Conservation (phyloP, 1,140 invertebrate genomes). For the Formica selysi region DNA sequence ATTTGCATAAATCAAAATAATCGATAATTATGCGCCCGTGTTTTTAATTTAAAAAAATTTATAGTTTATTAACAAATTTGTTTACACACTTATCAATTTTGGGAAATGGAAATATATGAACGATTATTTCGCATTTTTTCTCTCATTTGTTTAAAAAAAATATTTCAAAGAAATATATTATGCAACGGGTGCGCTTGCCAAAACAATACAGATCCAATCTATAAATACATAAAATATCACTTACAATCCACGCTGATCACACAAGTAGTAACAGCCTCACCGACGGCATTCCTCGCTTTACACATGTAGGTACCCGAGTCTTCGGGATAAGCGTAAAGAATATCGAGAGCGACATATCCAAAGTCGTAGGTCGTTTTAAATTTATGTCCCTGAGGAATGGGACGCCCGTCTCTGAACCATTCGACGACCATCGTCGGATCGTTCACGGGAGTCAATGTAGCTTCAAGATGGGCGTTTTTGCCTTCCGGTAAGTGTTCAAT, state of each 20-base stretch:
- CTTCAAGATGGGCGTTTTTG: constrained; percentile 97
- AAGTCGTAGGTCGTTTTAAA: constrained; percentile 98
- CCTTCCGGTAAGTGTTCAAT: constrained; percentile 94
- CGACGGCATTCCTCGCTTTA: constrained; percentile 95
- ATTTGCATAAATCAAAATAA: constrained; percentile 73
- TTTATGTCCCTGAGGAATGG: constrained; percentile 95
- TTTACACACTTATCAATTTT: constrained; percentile 16
- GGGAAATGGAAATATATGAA: constrained; percentile 30
- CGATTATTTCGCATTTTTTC: background rate
- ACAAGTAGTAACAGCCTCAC: constrained; percentile 96
- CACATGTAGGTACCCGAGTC: constrained; percentile 98
- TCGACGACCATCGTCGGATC: constrained; percentile 98
- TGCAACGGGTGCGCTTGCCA: background rate
- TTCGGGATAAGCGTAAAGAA: constrained; percentile 98
- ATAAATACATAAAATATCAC: constrained; percentile 63
- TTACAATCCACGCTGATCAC: constrained; percentile 94
- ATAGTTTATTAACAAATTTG: constrained; percentile 41
- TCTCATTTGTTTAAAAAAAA: background rate
- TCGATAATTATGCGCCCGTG: background rate
- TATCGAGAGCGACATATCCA: constrained; percentile 97
- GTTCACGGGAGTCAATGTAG: constrained; percentile 97
- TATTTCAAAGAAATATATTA: background rate
- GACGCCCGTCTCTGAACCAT: constrained; percentile 97
- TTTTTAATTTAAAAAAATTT: background rate
- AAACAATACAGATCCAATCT: background rate